Conservation (phyloP, 2,888 invertebrate genomes). For the Phorcus lineatus region DNA sequence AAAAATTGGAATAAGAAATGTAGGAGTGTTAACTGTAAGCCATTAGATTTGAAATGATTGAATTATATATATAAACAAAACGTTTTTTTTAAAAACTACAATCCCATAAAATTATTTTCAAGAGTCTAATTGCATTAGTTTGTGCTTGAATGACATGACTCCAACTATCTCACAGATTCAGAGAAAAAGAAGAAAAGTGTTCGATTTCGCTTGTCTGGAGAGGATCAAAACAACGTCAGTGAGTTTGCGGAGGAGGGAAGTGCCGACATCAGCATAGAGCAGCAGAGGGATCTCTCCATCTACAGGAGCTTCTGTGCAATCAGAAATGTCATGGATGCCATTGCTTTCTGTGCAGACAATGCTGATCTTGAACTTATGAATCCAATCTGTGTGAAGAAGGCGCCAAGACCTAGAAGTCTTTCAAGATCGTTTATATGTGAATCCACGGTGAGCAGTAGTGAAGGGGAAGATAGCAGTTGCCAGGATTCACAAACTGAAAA, state of each 20-base stretch:
- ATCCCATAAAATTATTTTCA: too few species aligned
- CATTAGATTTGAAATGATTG: too few species aligned
- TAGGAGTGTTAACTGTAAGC: too few species aligned
- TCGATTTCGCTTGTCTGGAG: conserved; percentile 48
- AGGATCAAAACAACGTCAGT: conserved; percentile 36
- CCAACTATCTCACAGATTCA: conserved; percentile 31
- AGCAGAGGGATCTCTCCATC: conserved; percentile 65
- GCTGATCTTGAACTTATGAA: conserved; percentile 55
- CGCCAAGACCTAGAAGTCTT: conserved; percentile 27
- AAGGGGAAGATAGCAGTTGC: conserved; percentile 45
- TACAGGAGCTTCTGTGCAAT: conserved; percentile 68
- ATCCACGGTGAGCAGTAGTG: conserved; percentile 40
- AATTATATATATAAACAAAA: too few species aligned
- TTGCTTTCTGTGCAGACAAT: conserved; percentile 63
- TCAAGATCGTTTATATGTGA: conserved; percentile 33
- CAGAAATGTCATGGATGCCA: conserved; percentile 68
- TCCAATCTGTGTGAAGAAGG: conserved; percentile 47
- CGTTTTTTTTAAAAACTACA: too few species aligned
- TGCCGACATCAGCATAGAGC: conserved; percentile 61
- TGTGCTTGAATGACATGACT: too few species aligned
- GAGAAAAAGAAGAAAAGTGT: conserved; percentile 54
- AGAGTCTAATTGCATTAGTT: too few species aligned
- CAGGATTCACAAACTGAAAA: neutral
- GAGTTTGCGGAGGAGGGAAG: neutral
- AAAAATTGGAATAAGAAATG: too few species aligned